Evolutionary conservation across 2,797 vertebrate species (phyloP).

Genomic region (Hoplostethus mediterraneus): DNA sequence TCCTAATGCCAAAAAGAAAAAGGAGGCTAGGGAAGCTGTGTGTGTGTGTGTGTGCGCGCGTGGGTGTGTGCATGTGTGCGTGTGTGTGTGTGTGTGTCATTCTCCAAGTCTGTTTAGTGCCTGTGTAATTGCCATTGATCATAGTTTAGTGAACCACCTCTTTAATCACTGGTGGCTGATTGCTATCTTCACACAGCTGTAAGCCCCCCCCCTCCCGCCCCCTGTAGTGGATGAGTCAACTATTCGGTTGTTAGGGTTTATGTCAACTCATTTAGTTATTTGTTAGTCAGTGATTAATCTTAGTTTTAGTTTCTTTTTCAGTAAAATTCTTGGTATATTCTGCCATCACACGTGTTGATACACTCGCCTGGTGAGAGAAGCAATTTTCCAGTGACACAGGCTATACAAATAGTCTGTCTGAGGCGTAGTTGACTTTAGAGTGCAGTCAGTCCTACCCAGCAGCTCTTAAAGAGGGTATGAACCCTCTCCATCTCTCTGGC

Average conservation of each 20-base stretch:
- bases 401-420: constrained; percentile 1
- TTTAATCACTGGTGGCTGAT: constrained; percentile 66
- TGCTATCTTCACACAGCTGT: constrained; percentile 31
- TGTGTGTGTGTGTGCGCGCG: not conserved
- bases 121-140: constrained; percentile 75
- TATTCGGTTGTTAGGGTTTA: not conserved
- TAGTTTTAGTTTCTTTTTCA: not conserved
- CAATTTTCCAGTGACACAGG: constrained; percentile 4
- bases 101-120: constrained; percentile 47
- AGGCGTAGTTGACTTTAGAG: constrained; percentile 7
- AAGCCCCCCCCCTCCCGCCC: not conserved
- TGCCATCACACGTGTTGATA: not conserved
- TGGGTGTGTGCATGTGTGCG: constrained; percentile 5
- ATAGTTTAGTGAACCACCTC: constrained; percentile 63
- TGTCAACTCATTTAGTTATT: not conserved
- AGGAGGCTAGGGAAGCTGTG: not conserved
- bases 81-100: constrained; percentile 16
- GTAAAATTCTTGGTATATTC: not conserved
- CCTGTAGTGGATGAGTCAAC: not conserved
- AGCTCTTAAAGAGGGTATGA: constrained; percentile 30
- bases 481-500: not conserved
- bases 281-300: not conserved
- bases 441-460: not conserved
- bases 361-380: not conserved
- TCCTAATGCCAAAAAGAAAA: not conserved